A percentile compares a stretch with the other conserved stretches of the same genome.
Conservation (phyloP, 2,888 invertebrate species). For the Poecilus cupreus region DNA sequence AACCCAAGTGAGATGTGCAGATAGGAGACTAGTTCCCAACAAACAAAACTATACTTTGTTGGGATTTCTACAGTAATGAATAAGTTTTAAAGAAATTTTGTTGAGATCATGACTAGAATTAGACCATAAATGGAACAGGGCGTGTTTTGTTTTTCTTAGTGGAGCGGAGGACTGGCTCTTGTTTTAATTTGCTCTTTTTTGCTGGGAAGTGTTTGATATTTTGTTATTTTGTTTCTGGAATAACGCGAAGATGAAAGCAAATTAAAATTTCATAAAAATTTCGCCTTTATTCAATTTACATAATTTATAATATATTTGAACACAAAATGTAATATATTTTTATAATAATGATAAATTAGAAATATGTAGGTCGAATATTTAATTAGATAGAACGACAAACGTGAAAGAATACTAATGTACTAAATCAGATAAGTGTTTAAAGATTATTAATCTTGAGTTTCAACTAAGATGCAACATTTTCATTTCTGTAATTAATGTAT, state of each 20-base stretch:
- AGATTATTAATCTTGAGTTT: too few species aligned
- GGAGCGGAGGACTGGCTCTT: neutral
- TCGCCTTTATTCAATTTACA: too few species aligned
- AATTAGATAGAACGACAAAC: too few species aligned
- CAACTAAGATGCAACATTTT: too few species aligned
- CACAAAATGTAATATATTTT: too few species aligned
- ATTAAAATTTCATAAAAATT: conserved; percentile 25
- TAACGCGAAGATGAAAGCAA: neutral
- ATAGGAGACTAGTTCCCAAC: conserved; percentile 38
- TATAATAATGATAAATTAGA: too few species aligned
- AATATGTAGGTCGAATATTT: too few species aligned
- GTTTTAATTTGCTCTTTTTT: conserved; percentile 30
- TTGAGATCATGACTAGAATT: conserved; percentile 47
- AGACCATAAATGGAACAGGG: conserved; percentile 38
- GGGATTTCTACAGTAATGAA: conserved; percentile 52
- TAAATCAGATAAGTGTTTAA: too few species aligned
- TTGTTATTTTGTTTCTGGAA: neutral
- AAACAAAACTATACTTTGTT: conserved; percentile 47
- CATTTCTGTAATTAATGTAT: too few species aligned
- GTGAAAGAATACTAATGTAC: too few species aligned
- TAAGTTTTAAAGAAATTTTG: conserved; percentile 48
- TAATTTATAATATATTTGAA: too few species aligned
- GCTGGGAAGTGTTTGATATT: conserved; percentile 25
- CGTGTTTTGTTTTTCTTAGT: conserved; percentile 13
- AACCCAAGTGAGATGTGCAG: neutral